Conservation (phyloP, 2,888 invertebrate species). For the Mythimna ferrago region DNA sequence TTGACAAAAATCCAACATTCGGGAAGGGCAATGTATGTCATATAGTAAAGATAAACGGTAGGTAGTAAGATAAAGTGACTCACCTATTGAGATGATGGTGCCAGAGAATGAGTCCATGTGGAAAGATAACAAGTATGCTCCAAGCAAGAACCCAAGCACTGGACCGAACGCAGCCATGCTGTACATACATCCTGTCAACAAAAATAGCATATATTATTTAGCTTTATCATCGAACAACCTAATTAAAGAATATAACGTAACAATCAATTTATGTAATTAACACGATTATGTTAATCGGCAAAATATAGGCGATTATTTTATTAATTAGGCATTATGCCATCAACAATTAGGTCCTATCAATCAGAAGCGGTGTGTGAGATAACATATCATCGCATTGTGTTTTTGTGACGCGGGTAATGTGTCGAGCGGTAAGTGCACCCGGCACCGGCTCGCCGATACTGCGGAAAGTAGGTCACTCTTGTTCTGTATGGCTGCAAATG, state of each 20-base stretch:
- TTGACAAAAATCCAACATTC: no score
- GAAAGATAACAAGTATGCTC: constrained; percentile 97
- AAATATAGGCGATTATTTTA: constrained; percentile 18
- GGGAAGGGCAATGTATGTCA: no score
- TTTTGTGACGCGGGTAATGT: constrained; percentile 52
- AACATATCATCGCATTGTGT: constrained; percentile 40
- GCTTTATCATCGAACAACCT: not conserved
- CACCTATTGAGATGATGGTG: constrained; percentile 94
- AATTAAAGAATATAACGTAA: constrained; percentile 1
- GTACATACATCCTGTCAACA: constrained; percentile 96
- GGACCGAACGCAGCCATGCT: constrained; percentile 99
- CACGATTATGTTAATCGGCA: constrained; percentile 4
- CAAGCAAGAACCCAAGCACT: constrained; percentile 97
- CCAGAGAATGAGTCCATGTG: constrained; percentile 97
- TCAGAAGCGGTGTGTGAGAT: constrained; percentile 32
- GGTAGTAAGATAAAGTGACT: constrained; percentile 61
- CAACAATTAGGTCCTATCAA: constrained; percentile 29
- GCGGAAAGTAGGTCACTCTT: constrained; percentile 84
- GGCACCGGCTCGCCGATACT: constrained; percentile 67
- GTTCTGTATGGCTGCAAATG: constrained; percentile 75
- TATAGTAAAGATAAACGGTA: not conserved
- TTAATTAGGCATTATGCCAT: constrained; percentile 23
- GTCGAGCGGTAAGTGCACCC: constrained; percentile 64
- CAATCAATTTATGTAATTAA: not conserved
- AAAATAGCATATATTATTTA: constrained; percentile 15